phyloP scores from a whole-genome alignment of 2,888 invertebrate genomes.

The Pandemis heparana region DNA sequence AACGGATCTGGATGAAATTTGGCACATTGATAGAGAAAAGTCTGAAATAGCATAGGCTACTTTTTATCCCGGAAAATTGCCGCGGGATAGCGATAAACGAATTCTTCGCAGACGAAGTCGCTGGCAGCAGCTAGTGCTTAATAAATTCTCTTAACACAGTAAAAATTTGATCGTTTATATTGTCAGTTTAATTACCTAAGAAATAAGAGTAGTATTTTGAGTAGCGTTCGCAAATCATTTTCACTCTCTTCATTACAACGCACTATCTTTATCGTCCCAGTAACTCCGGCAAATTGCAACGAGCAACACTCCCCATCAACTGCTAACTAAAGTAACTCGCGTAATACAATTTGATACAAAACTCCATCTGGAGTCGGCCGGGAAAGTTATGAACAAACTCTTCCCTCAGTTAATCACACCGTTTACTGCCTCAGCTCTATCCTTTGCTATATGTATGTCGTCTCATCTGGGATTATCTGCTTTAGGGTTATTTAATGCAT shows the following conservation, averaged over 20 bases:
- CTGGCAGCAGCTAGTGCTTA: too few species aligned
- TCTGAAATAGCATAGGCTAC: too few species aligned
- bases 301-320: slow-evolving; percentile 35
- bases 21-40: too few species aligned
- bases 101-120: too few species aligned
- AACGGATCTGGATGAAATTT: too few species aligned
- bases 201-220: too few species aligned
- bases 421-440: slow-evolving; percentile 16
- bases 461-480: slow-evolving; percentile 4
- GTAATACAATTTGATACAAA: slow-evolving; percentile 41
- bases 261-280: not conserved
- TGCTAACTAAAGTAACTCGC: slow-evolving; percentile 35
- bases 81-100: too few species aligned
- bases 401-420: slow-evolving; percentile 35
- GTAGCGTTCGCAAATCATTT: not conserved
- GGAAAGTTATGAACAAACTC: slow-evolving; percentile 39
- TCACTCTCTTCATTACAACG: not conserved
- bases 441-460: not conserved
- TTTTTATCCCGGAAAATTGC: too few species aligned
- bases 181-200: too few species aligned
- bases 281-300: slow-evolving; percentile 20
- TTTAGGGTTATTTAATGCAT: not conserved
- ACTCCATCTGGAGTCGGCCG: slow-evolving; percentile 36
- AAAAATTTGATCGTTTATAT: too few species aligned
- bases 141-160: too few species aligned